Evolutionary conservation across 2,113 vertebrate genomes (phyloP).

Genomic region (Nothocercus julius): DNA sequence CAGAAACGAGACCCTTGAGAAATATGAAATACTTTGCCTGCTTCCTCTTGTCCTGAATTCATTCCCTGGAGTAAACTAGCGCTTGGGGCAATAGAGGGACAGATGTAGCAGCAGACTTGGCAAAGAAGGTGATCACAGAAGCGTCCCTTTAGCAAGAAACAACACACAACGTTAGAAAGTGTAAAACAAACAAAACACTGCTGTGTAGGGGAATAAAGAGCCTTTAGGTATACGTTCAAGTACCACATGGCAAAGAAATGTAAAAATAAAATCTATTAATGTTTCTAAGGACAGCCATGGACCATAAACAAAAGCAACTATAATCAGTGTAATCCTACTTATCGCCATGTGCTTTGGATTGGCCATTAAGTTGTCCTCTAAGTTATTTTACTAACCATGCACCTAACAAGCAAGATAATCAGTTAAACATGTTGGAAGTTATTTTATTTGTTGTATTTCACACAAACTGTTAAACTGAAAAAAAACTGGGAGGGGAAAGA

Average conservation of each 20-base stretch:
- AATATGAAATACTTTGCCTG: neutral
- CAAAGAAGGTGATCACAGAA: neutral
- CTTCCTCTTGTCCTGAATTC: accelerated
- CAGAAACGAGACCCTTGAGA: neutral
- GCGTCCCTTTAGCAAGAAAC: neutral
- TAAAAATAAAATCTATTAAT: no score
- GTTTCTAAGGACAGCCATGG: neutral
- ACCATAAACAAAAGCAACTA: neutral
- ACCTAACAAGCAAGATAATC: neutral
- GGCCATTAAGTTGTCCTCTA: neutral
- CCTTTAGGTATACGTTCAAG: neutral
- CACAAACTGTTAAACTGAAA: neutral
- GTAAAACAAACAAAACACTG: no score
- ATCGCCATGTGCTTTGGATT: neutral
- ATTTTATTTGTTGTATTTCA: neutral
- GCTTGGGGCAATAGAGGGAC: neutral
- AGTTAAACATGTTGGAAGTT: neutral
- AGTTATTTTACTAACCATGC: neutral
- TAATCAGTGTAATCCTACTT: neutral
- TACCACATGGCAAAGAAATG: no score
- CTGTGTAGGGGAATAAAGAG: neutral
- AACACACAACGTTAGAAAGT: neutral
- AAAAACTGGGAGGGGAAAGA: neutral
- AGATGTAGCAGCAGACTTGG: accelerated
- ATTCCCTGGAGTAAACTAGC: neutral